Evolutionary conservation across 2,888 invertebrate species (phyloP), one percentile per base, ranked within the genome.

Genomic region (Drosophila borealis): DNA sequence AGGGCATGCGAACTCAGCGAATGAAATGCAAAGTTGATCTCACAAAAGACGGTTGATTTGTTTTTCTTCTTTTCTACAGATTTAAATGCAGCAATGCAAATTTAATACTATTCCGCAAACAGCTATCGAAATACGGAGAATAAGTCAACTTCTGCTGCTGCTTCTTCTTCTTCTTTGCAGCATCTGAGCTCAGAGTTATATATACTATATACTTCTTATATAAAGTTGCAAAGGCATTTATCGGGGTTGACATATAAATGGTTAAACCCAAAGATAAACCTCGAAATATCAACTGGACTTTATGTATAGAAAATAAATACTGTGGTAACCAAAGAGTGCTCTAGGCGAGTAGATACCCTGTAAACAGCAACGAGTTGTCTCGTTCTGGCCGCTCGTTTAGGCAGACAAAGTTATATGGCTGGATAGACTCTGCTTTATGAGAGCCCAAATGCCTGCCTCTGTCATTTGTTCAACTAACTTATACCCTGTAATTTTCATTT

Each of bases 61-160:
- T 10, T 42, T 9, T 37, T n/a, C 14, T 21, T 51, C 10, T 8
- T n/a, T 39, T 39, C n/a, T 50, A 14, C 37, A 37, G n/a, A 11
- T n/a, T 36, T 4, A 29, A 29, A 29, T 29, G 29, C 29, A 29
- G 49, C 41, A 57, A 62, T 51, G 71, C 39, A 46, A 70, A 64
- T 60, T 42, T 41, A n/a, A 45, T 45, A n/a, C 21, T 36, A 44
- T 55, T 41, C 44, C 17, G 33, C 29, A 42, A 11, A 60, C 45
- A 19, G 19, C 25, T 29, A 55, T 37, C 37, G 11, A 39, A 41
- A 51, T 51, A 11, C 54, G 36, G 45, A 39, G n/a, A 59, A 45
- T 44, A 13, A 33, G 36, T 8, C 19, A 59, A 46, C 57, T 51
- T 62, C 45, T 29, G 1, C 2, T 1, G 6, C 25, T 21, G 5